phyloP scores from a whole-genome alignment of 2,888 invertebrate genomes.

The Volucella bombylans region DNA sequence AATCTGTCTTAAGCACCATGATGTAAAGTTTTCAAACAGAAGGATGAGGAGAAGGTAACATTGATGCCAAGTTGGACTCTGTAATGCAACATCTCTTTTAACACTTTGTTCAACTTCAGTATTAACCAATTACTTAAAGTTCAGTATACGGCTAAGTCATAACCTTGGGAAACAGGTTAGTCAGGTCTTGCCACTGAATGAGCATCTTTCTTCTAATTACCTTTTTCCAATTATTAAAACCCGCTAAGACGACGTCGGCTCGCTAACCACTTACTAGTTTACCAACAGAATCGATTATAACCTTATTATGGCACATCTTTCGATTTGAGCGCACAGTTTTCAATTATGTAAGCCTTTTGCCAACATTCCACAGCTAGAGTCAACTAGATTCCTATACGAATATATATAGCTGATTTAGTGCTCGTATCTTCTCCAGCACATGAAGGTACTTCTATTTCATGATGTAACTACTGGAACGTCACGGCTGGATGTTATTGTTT shows the following conservation, averaged over 20 bases:
- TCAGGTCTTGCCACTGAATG: neutral
- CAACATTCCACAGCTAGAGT: neutral
- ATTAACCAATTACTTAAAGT: constrained; percentile 23
- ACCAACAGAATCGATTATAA: constrained; percentile 52
- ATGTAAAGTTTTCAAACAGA: no score
- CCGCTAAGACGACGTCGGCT: constrained; percentile 43
- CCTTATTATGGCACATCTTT: constrained; percentile 43
- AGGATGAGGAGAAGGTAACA: no score
- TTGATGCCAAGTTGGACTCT: no score
- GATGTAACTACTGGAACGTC: constrained; percentile 23
- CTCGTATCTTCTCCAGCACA: constrained; percentile 19
- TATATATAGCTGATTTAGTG: constrained; percentile 15
- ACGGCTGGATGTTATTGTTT: constrained; percentile 24
- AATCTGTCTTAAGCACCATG: no score
- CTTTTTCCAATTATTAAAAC: constrained; percentile 52
- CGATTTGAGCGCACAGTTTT: constrained; percentile 51
- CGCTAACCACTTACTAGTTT: constrained; percentile 20
- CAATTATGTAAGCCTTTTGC: constrained; percentile 51
- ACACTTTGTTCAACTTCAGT: neutral
- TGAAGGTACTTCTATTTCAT: constrained; percentile 19
- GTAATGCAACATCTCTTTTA: neutral
- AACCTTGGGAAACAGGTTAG: constrained; percentile 54
- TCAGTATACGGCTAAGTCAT: constrained; percentile 19
- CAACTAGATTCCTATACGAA: neutral
- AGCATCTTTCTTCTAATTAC: constrained; percentile 44